Conservation (phyloP, 2,113 vertebrate genomes). For the Spermophilus dauricus region DNA sequence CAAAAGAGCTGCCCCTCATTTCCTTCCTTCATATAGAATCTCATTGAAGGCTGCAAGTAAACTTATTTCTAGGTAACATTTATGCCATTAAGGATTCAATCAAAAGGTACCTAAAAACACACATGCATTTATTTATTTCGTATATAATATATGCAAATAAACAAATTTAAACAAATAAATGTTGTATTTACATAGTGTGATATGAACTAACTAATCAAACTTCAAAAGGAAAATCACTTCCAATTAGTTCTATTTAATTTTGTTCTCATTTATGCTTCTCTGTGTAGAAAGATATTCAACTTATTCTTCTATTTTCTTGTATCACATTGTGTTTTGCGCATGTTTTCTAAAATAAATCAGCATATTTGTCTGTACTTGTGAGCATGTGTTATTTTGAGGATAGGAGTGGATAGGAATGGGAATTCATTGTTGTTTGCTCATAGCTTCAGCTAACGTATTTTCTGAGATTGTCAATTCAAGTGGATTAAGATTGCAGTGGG, state of each 20-base stretch:
- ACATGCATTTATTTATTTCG: background rate
- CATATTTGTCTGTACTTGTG: background rate
- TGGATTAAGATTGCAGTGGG: background rate
- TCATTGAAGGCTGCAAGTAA: background rate
- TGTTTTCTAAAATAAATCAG: background rate
- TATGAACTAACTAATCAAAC: background rate
- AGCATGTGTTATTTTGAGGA: background rate
- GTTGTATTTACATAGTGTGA: background rate
- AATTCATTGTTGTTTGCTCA: background rate
- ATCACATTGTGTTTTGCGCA: background rate
- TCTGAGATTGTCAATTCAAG: background rate
- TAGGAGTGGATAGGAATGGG: background rate
- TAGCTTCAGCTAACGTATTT: background rate
- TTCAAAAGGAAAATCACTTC: background rate
- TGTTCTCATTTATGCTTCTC: background rate
- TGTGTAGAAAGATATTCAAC: background rate
- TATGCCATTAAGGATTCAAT: background rate
- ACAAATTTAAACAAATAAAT: background rate
- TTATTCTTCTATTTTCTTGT: background rate
- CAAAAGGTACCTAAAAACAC: background rate
- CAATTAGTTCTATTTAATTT: slow-evolving; percentile 12
- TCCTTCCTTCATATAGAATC: background rate
- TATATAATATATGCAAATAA: background rate
- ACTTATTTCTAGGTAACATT: background rate
- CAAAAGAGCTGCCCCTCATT: background rate